A percentile compares a stretch with the other conserved stretches of the same genome.
Conservation (phyloP, 2,888 invertebrate species). For the Zygothrica quintamaculata region DNA sequence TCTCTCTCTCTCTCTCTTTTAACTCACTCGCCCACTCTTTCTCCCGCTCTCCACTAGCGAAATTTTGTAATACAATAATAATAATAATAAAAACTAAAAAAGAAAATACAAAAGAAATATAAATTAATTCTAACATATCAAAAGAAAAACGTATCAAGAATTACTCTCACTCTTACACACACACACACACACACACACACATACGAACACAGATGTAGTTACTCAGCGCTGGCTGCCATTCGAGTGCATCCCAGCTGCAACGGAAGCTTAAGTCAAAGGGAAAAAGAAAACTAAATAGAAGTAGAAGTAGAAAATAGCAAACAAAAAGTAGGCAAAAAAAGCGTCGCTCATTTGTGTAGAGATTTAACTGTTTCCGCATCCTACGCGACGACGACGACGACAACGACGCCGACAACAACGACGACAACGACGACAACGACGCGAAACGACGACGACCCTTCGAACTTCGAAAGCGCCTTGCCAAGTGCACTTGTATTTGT, state of each 20-base stretch:
- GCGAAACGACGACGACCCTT: no score
- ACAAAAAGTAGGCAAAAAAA: background rate
- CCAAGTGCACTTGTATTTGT: slow-evolving; percentile 45
- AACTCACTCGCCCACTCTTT: no score
- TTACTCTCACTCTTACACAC: slow-evolving; percentile 21
- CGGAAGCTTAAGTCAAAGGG: slow-evolving; percentile 33
- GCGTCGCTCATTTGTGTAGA: slow-evolving; percentile 48
- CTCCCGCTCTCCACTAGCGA: slow-evolving; percentile 15
- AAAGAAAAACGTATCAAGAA: no score
- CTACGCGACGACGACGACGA: slow-evolving; percentile 51
- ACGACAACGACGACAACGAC: no score
- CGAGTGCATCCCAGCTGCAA: slow-evolving; percentile 58
- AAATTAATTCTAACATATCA: no score
- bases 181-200: no score
- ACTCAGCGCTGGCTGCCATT: background rate
- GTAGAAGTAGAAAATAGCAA: no score
- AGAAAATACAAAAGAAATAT: slow-evolving; percentile 3
- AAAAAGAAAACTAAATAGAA: background rate
- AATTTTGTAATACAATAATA: background rate
- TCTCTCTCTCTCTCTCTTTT: slow-evolving; percentile 11
- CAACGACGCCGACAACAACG: no score
- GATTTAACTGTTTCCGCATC: slow-evolving; percentile 54
- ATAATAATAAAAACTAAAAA: no score
- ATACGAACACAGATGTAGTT: no score
- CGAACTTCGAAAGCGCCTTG: slow-evolving; percentile 60